These are phyloP conservation scores for Botrylloides violaceus DNA, from an alignment of 23 tunicate species.

Conservation along the genomic window DNA sequence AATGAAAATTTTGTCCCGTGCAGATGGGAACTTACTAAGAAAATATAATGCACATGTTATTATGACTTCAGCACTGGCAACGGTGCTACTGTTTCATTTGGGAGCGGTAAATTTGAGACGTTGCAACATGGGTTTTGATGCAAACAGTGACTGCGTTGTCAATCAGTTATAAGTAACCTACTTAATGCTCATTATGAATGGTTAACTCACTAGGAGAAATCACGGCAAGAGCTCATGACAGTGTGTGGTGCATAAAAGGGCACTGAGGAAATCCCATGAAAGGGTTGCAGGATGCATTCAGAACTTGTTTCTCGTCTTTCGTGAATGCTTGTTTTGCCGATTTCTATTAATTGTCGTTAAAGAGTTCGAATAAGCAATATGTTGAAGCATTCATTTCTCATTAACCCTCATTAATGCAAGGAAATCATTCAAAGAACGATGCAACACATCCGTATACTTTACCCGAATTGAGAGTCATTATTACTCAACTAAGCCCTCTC, in stretches of 20 bases:
- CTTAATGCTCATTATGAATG: no score
- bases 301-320: not conserved
- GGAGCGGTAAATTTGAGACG: no score
- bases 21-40: not conserved
- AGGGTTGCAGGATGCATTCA: not conserved
- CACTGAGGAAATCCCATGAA: not conserved
- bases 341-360: not conserved
- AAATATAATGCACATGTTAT: no score
- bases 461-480: not conserved
- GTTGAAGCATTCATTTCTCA: not conserved
- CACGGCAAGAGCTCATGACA: no score
- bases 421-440: slow-evolving; percentile 2
- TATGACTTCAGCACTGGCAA: no score
- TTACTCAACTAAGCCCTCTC: not conserved
- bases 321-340: not conserved
- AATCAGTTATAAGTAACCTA: no score
- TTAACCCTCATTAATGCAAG: not conserved
- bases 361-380: not conserved
- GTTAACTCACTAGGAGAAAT: no score
- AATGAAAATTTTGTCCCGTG: not conserved
- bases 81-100: no score
- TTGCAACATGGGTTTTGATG: no score
- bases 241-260: not conserved
- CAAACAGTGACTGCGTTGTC: no score
- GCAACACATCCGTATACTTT: not conserved